Percentiles rank a stretch among this genome's conserved stretches.
Conservation (phyloP, 2,797 vertebrate genomes). For the Schizothorax lantsangensis region DNA sequence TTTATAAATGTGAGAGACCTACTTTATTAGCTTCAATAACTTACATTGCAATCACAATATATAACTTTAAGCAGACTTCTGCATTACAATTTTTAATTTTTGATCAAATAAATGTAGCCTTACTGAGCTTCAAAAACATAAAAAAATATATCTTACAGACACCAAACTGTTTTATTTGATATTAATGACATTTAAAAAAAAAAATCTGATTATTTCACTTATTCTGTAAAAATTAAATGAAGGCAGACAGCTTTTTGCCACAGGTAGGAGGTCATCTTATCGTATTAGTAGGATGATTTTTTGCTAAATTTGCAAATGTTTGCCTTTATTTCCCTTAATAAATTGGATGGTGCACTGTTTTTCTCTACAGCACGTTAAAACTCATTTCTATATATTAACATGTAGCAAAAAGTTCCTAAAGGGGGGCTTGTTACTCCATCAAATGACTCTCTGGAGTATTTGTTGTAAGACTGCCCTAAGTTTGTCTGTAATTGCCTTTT, state of each 20-base stretch:
- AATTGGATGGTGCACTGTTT: neutral
- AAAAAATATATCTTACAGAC: neutral
- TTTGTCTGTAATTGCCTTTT: constrained; percentile 26
- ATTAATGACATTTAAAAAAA: neutral
- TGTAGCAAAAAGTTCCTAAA: neutral
- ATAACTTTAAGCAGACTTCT: no score
- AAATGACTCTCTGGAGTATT: neutral
- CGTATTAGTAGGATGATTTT: neutral
- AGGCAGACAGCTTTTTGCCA: neutral
- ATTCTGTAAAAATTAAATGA: neutral
- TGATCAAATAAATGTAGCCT: neutral
- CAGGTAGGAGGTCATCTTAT: neutral
- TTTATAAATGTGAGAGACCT: no score
- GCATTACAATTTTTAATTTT: no score
- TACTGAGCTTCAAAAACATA: neutral
- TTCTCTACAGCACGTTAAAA: neutral
- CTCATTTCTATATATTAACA: neutral
- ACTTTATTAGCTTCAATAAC: no score
- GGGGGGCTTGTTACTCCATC: neutral
- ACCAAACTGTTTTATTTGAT: neutral
- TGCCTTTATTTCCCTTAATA: neutral
- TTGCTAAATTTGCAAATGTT: neutral
- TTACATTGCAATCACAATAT: no score
- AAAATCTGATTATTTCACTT: no score
- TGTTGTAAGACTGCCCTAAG: neutral